Conservation (phyloP, 2,113 vertebrate species). For the Antechinus flavipes region DNA sequence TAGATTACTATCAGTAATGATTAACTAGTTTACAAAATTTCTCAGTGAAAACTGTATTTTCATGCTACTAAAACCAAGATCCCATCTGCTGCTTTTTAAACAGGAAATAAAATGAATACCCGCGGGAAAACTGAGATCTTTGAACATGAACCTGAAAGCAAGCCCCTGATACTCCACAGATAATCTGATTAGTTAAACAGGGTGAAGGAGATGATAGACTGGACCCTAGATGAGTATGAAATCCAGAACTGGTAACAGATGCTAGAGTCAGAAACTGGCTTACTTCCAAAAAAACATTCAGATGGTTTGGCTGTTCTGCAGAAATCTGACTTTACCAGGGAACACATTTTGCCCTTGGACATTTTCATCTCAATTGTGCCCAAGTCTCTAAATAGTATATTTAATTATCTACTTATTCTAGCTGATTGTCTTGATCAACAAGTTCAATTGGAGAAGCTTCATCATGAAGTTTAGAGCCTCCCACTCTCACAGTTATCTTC, state of each 20-base stretch:
- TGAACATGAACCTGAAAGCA: slow-evolving; percentile 78
- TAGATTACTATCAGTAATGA: slow-evolving; percentile 50
- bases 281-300: slow-evolving; percentile 60
- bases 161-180: slow-evolving; percentile 66
- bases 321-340: slow-evolving; percentile 37
- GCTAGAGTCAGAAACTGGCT: slow-evolving; percentile 68
- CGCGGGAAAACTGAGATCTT: slow-evolving; percentile 73
- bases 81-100: slow-evolving; percentile 75
- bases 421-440: slow-evolving; percentile 13
- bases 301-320: slow-evolving; percentile 51
- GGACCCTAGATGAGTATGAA: slow-evolving; percentile 53
- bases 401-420: slow-evolving; percentile 14
- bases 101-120: slow-evolving; percentile 72
- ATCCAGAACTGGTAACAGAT: slow-evolving; percentile 67
- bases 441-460: slow-evolving; percentile 21
- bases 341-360: slow-evolving; percentile 51
- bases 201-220: slow-evolving; percentile 59
- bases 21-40: slow-evolving; percentile 64
- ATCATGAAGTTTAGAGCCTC: background rate
- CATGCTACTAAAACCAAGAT: slow-evolving; percentile 73
- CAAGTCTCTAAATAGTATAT: slow-evolving; percentile 8
- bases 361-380: slow-evolving; percentile 46
- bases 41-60: slow-evolving; percentile 61
- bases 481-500: background rate
- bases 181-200: slow-evolving; percentile 78